Evolutionary conservation across 1,140 invertebrate species (phyloP), one percentile per base, ranked within the genome.

Genomic region (Chlorops oryzae): DNA sequence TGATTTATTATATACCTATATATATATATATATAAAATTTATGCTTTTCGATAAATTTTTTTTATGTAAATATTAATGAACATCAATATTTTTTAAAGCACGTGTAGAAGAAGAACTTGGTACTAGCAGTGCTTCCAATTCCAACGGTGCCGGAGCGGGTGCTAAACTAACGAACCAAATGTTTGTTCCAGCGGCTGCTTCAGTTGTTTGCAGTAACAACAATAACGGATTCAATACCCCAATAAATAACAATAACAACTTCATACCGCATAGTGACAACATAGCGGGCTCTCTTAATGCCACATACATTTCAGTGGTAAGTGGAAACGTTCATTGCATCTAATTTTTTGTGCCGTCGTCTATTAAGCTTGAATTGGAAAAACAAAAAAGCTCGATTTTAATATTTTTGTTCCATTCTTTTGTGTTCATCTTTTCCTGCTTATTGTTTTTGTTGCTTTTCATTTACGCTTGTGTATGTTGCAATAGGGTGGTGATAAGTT

Each of bases 251-350:
- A 62, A 49, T 34, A 53, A 43, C 42, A 64, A 50, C 38, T 43
- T 41, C 38, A 55, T 59, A 58, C 44, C 60, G 52, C 45, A 42
- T 40, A 49, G 28, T 18, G 17, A 50, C 52, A 58, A 68, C 58
- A 66, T 60, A 50, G 63, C 65, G 24, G 78, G 79, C 49, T 74
- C 74, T 18, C 48, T 77, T 34, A 75, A 82, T 58, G 80, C 82
- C 57, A 52, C 83, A 82, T 50, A 86, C 84, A 49, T 86, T 84
- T 84, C 84, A 50, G 85, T 87, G 75, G 85, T 87, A 77, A 83
- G 82, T 78, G 51, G 38, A n/a, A 46, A 13, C 40, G 15, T 50
- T 41, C 27, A 42, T 52, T 34, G 9, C 13, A 46, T 20, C 5
- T 32, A n/a, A 21, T 34, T 7, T 35, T 34, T 43, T 25, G 23